Base-by-base conservation (phyloP, 1,140 invertebrate species). In the Diachasma alloeum region DNA sequence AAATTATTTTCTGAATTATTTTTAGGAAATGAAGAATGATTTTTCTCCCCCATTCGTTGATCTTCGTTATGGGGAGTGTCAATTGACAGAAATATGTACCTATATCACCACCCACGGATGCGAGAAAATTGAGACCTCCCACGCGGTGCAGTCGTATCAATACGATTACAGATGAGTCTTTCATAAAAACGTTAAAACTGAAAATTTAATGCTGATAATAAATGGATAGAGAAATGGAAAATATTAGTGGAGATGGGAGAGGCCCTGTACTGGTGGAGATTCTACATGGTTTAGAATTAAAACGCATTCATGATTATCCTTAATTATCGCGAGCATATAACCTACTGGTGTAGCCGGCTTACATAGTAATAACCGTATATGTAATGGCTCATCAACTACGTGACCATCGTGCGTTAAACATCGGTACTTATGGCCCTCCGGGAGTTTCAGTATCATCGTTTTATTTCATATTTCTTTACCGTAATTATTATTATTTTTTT, bases 331-430 rank as follows among this genome's bases (percentile, higher is more conserved):
- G 15, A 39, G 36, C n/a, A 39, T 68, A 68, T 68, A 37, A 68
- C n/a, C 26, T 19, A 68, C 66, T 37, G 36, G n/a, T 15, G 26
- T 15, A 68, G 2, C 31, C 6, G 59, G 1, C 66, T 68, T 17
- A 68, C 66, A 68, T 68, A 19, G 31, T 68, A 68, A 68, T 68
- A 39, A 68, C 66, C 66, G n/a, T 68, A 68, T 1, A 39, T 68
- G 66, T 68, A 68, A 68, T 68, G 66, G 66, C 66, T 68, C 66
- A 68, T 68, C 66, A 68, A 68, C 66, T 68, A 68, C 66, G 66
- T 68, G 66, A 68, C 31, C 66, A 68, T 68, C 66, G 31, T 68
- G 66, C 66, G 31, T 68, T 68, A 68, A 68, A 68, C 66, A 68
- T 68, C 36, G 17, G 66, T 39, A 68, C 66, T 68, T 68, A 39